phyloP scores from a whole-genome alignment of 2,888 invertebrate species.

The Ceratothoa steindachneri region DNA sequence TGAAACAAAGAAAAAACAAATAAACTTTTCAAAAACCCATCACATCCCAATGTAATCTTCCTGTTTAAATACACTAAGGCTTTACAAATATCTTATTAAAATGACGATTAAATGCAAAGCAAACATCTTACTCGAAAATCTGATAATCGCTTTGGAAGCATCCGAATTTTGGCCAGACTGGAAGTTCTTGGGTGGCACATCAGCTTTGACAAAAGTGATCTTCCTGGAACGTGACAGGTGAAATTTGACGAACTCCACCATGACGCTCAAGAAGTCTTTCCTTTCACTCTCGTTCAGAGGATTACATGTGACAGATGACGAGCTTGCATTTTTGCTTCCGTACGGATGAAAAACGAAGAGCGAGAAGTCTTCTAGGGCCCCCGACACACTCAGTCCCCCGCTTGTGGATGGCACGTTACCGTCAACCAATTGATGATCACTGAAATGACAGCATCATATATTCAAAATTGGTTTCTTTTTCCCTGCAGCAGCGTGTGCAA shows the following conservation, averaged over 20 bases:
- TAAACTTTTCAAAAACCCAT: no score
- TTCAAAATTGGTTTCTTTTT: no score
- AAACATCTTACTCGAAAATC: slow-evolving; percentile 75
- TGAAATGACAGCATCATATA: no score
- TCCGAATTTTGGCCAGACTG: slow-evolving; percentile 21
- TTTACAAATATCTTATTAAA: no score
- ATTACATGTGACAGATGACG: slow-evolving; percentile 35
- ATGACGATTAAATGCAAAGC: no score
- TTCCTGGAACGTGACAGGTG: slow-evolving; percentile 87
- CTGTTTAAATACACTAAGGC: no score
- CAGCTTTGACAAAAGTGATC: slow-evolving; percentile 67
- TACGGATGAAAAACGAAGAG: slow-evolving; percentile 98
- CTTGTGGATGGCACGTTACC: not conserved
- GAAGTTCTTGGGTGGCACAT: slow-evolving; percentile 52
- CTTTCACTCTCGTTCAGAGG: slow-evolving; percentile 73
- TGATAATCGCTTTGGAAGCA: slow-evolving; percentile 66
- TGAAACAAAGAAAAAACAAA: no score
- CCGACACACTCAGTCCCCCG: slow-evolving; percentile 81
- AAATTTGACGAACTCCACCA: slow-evolving; percentile 95
- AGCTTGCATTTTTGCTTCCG: slow-evolving; percentile 77
- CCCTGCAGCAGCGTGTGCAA: no score
- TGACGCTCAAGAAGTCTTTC: slow-evolving; percentile 91
- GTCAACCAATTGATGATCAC: no score
- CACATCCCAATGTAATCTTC: no score
- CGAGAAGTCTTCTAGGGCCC: slow-evolving; percentile 92